phyloP scores from a whole-genome alignment of 2,888 invertebrate genomes.

The Stenotaenia linearis region DNA sequence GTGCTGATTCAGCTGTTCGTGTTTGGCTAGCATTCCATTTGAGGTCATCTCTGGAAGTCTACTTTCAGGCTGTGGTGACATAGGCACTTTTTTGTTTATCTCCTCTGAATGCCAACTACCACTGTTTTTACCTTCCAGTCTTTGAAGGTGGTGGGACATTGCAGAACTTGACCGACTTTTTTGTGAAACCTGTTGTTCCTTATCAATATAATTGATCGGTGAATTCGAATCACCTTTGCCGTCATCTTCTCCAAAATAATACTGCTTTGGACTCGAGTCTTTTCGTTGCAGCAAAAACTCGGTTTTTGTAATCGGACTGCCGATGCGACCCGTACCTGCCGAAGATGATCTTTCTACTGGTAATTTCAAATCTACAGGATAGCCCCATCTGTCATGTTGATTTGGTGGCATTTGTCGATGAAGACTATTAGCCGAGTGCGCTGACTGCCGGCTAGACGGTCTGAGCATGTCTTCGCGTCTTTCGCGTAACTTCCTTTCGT shows the following conservation, averaged over 20 bases:
- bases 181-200: neutral
- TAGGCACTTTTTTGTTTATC: neutral
- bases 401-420: neutral
- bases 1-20: neutral
- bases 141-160: neutral
- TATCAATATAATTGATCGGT: neutral
- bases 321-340: neutral
- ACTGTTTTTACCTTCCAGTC: neutral
- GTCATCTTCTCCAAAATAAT: conserved; percentile 24
- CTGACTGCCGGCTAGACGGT: neutral
- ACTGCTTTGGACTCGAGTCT: conserved; percentile 22
- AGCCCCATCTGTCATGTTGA: neutral
- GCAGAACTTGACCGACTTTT: neutral
- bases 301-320: neutral
- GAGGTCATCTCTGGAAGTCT: neutral
- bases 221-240: neutral
- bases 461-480: neutral
- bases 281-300: neutral
- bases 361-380: neutral
- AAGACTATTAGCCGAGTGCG: neutral
- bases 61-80: neutral
- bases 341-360: neutral
- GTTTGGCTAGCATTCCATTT: neutral
- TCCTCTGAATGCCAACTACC: neutral
- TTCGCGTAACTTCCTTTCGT: neutral